These are phyloP conservation scores for Diplolepis rosae DNA, from an alignment of 2,888 invertebrate genomes.

Conservation along the genomic window DNA sequence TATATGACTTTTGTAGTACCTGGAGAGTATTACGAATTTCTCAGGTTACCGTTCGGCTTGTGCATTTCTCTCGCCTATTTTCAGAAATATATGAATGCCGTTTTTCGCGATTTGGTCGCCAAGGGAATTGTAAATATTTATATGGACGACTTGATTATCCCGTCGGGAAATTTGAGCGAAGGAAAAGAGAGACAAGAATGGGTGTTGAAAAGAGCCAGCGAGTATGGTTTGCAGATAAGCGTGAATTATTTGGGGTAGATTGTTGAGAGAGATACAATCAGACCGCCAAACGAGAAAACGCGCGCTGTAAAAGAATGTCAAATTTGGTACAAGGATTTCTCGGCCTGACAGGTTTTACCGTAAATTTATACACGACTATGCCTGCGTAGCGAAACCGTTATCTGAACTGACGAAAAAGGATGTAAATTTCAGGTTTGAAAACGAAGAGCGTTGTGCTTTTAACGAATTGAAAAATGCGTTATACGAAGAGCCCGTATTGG, in stretches of 20 bases:
- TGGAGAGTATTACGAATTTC: slow-evolving; percentile 37
- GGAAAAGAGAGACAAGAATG: neutral
- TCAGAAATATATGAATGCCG: slow-evolving; percentile 31
- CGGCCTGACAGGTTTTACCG: no score
- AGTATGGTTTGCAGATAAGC: no score
- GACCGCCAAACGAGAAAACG: no score
- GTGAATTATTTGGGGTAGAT: no score
- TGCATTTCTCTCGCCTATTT: slow-evolving; percentile 32
- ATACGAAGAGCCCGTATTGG: slow-evolving; percentile 30
- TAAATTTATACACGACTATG: no score
- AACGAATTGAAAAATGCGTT: slow-evolving; percentile 25
- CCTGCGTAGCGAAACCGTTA: neutral
- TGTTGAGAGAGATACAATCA: no score
- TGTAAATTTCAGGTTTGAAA: neutral
- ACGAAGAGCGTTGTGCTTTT: slow-evolving; percentile 13
- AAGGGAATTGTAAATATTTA: slow-evolving; percentile 28
- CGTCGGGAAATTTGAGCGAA: slow-evolving; percentile 20
- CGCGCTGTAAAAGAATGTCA: no score
- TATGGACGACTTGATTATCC: slow-evolving; percentile 43
- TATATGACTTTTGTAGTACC: slow-evolving; percentile 37
- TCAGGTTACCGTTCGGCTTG: slow-evolving; percentile 22
- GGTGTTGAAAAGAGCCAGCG: no score
- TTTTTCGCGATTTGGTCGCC: slow-evolving; percentile 34
- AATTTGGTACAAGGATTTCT: no score
- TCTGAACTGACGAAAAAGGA: slow-evolving; percentile 29